These are phyloP conservation scores for Actias luna DNA, from an alignment of 2,888 invertebrate species.

Conservation along the genomic window DNA sequence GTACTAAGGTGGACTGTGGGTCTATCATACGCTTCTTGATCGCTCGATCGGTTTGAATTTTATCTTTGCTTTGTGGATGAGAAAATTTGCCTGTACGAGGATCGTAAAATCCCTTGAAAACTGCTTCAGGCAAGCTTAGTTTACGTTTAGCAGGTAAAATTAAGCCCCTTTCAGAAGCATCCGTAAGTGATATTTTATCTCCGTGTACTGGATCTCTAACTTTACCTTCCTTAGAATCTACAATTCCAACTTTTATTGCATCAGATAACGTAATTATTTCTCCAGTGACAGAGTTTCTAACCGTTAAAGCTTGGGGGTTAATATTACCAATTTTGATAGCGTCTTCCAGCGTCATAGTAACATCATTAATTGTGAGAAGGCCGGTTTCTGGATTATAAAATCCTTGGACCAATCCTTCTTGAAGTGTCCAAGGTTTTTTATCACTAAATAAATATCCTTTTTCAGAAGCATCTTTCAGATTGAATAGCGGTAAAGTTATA, in stretches of 20 bases:
- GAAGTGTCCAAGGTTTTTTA: conserved; percentile 90
- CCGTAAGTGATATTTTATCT: conserved; percentile 88
- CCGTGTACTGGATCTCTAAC: conserved; percentile 89
- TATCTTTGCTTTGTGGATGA: conserved; percentile 89
- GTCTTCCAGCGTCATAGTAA: conserved; percentile 86
- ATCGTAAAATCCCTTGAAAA: conserved; percentile 95
- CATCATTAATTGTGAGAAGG: conserved; percentile 85
- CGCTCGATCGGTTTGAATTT: conserved; percentile 90
- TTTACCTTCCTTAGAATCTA: conserved; percentile 90
- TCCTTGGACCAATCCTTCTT: conserved; percentile 91
- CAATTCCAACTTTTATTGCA: conserved; percentile 88
- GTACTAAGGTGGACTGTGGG: conserved; percentile 92
- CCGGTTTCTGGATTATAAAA: conserved; percentile 89
- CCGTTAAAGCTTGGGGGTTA: conserved; percentile 88
- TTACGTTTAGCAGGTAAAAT: conserved; percentile 91
- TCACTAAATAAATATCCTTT: conserved; percentile 91
- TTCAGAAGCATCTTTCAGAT: conserved; percentile 89
- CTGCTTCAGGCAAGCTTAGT: conserved; percentile 92
- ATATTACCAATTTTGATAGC: conserved; percentile 89
- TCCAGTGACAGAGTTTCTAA: conserved; percentile 90
- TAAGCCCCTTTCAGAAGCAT: conserved; percentile 91
- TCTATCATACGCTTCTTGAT: conserved; percentile 92
- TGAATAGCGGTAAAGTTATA: conserved; percentile 85
- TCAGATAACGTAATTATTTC: conserved; percentile 91
- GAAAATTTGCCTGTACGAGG: conserved; percentile 91